Evolutionary conservation across 1,140 invertebrate genomes (phyloP).

Genomic region (Pachypsylla venusta): DNA sequence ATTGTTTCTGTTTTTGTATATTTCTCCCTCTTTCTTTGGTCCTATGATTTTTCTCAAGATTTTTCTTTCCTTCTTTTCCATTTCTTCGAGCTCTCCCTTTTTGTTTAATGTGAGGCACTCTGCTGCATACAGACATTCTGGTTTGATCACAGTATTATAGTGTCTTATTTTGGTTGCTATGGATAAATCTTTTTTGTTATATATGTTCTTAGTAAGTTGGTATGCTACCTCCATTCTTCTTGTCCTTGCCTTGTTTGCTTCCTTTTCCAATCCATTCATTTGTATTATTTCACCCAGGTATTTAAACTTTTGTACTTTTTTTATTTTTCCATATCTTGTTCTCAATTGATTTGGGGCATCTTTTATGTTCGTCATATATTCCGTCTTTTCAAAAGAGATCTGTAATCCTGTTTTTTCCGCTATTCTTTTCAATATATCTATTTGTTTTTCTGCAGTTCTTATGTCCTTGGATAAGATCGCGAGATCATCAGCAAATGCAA

Average conservation of each 20-base stretch:
- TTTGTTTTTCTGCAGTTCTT: background rate
- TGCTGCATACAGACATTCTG: conserved; percentile 10
- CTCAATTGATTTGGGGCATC: background rate
- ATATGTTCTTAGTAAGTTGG: background rate
- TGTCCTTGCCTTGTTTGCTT: background rate
- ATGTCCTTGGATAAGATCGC: background rate
- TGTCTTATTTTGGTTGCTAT: conserved; percentile 10
- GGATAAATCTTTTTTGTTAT: conserved; percentile 12
- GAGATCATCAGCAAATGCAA: background rate
- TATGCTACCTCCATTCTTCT: conserved; percentile 1
- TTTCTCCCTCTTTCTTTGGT: conserved; percentile 2
- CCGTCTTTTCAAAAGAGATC: conserved; percentile 38
- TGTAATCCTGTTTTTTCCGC: conserved; percentile 9
- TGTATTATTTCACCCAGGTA: conserved; percentile 1
- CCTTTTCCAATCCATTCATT: background rate
- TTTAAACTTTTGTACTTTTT: background rate
- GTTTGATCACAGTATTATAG: conserved; percentile 13
- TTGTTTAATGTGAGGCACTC: conserved; percentile 7
- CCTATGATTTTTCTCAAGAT: background rate
- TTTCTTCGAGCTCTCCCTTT: background rate
- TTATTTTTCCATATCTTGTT: background rate
- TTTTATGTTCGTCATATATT: conserved; percentile 39
- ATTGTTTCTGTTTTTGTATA: conserved; percentile 9
- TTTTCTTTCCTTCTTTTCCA: conserved; percentile 4
- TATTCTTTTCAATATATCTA: background rate